Evolutionary conservation across 2,888 invertebrate species (phyloP), one percentile per base, ranked within the genome.

Genomic region (Coremacera marginata): DNA sequence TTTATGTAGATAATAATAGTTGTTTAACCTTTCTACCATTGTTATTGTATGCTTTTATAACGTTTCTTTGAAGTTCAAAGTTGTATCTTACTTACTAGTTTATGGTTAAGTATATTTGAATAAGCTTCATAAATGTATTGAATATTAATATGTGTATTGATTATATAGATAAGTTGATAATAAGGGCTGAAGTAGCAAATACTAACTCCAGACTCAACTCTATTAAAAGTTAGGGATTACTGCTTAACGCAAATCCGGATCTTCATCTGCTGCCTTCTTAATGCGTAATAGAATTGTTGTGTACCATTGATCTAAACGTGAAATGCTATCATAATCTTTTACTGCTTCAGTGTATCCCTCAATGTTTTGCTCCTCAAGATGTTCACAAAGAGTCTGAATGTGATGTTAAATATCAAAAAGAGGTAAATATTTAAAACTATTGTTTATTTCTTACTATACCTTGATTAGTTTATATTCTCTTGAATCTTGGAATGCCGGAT

Each of bases 311-410:
- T 98, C 98, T 86, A 98, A 92, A 84, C 98, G 94, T 25, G 98
- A 98, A 90, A 98, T 98, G 85, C 96, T 96, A 91, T 99, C 99
- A 89, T 97, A 99, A 67, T 96, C 96, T 88, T 96, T 96, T 22
- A 99, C 96, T 0, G 97, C 94, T 84, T 98, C 98, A 82, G 98
- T 98, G 90, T 96, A 99, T 11, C 94, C 95, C 82, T 99, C 99
- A 65, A 96, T 93, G 89, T 98, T 97, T 89, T 98, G 96, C 86
- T 98, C 98, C 89, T 99, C 98, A 85, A 98, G 92, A 84, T 96
- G 95, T 84, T 96, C 95, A 86, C 96, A 94, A 83, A 98, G 90
- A 57, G 94, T 94, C 95, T 97, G 90, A 25, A 91, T 60, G 14
- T 27, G 2, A 22, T 5, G 16, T 27, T 34, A 34, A 37, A 19